Evolutionary conservation across 2,888 invertebrate species (phyloP), one percentile per base, ranked within the genome.

Genomic region (Melipona beecheii): DNA sequence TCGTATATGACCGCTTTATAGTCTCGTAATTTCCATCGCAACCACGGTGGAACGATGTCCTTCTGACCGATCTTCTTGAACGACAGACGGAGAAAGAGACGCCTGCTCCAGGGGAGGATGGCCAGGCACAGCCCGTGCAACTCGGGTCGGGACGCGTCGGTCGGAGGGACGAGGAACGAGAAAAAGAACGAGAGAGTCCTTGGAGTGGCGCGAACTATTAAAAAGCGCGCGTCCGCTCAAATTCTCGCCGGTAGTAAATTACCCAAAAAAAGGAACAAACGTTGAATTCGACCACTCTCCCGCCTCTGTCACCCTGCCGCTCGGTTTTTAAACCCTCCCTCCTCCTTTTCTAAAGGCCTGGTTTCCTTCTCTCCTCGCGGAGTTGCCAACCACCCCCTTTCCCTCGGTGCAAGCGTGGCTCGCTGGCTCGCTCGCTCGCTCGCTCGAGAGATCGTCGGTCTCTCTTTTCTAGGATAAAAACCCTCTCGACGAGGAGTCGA

Each of bases 181-280:
- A 68, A 75, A 66, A 75, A 43, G 58, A 15, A 60, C 65, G 85
- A 69, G 24, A 78, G 86, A 84, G 86, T 91, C 87, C 86, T 87
- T 90, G 86, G 86, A 87, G 87, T 88, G 90, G 86, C 90, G 90
- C 90, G 87, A 92, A 92, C 92, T 92, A 93, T 93, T 91, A 91
- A 93, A 93, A 93, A 92, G 90, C 91, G 90, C 90, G 92, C 91
- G 93, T 92, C 92, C 91, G 92, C 90, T 93, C 91, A 90, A 93
- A 93, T 93, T 93, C 92, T 92, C 91, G 90, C 81, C 86, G 91
- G 91, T 90, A 92, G 91, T 94, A 94, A 94, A 94, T 94, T 93
- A 93, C 90, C 90, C 85, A 89, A 89, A 92, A 91, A 91, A 92
- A 91, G 92, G 91, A 92, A 91, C 91, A 92, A 91, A 86, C 86